Base-by-base conservation (phyloP, 2,888 invertebrate species). In the Aquatica leii region DNA sequence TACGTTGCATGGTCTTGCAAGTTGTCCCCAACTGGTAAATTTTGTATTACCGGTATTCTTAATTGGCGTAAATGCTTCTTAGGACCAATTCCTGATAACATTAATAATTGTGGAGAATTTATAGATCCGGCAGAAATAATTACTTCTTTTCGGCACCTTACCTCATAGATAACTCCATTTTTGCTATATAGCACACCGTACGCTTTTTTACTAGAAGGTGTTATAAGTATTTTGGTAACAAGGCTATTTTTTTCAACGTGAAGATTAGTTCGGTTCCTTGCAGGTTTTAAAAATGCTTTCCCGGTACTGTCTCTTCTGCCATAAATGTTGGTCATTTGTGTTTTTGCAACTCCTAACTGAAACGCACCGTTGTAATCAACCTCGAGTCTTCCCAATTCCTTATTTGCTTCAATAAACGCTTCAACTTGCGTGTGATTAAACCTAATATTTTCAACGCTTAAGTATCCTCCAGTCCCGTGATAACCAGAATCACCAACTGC, bases 121-220 rank as follows among this genome's bases (percentile, higher is more conserved):
- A 94, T 88, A 0, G 93, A 87, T 0, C 94, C 93, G 1, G 89
- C 92, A 9, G 90, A 87, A 2, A 93, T 67, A 59, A 94, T 88
- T 0, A 94, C 87, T 79, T 91, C 91, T 71, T 85, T 87, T 43
- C 84, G 81, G 0, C 89, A 90, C 59, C 74, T 75, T 0, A 87
- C 86, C 50, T 80, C 79, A 24, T 80, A 79, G 46, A 77, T 78
- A 57, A 81, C 70, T 0, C 82, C 81, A 58, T 83, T 81, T 41
- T 82, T 78, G 0, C 82, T 78, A 59, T 87, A 86, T 69, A 85
- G 78, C 0, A 90, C 85, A 1, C 88, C 89, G 49, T 82, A 79
- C 0, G 87, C 86, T 0, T 74, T 78, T 67, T 82, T 84, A 0
- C 82, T 84, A n/a, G n/a, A n/a, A 11, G 71, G 65, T 65, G 87